phyloP scores from a whole-genome alignment of 1,140 invertebrate species.

The Drusus annulatus region DNA sequence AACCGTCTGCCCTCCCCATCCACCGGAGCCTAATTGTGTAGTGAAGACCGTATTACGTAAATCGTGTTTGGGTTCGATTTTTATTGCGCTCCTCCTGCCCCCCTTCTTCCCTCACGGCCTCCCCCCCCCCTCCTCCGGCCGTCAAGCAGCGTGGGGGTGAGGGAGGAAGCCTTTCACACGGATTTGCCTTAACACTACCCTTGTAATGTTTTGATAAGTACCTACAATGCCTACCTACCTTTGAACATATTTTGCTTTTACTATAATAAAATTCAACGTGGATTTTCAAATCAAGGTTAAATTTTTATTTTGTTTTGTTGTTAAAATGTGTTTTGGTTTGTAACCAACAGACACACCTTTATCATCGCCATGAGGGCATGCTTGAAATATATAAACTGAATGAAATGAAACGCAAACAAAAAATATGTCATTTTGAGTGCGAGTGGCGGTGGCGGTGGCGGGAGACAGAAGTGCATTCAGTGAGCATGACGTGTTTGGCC shows the following conservation, averaged over 20 bases:
- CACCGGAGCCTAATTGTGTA: conserved; percentile 43
- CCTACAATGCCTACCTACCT: neutral
- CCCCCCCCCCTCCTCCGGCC: neutral
- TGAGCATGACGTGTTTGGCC: neutral
- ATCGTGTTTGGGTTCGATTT: conserved; percentile 50
- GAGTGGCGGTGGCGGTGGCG: neutral
- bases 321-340: too few relatives aligned
- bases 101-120: too few relatives aligned
- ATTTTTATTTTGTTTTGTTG: too few relatives aligned
- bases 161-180: conserved; percentile 26
- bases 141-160: neutral
- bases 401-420: too few relatives aligned
- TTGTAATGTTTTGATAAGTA: conserved; percentile 32
- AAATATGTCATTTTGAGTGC: too few relatives aligned
- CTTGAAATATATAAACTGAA: too few relatives aligned
- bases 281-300: too few relatives aligned
- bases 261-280: too few relatives aligned
- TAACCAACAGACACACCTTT: too few relatives aligned
- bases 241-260: neutral
- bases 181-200: conserved; percentile 30
- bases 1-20: conserved; percentile 48
- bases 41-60: conserved; percentile 46
- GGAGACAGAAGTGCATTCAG: neutral
- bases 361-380: too few relatives aligned
- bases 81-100: conserved; percentile 28